phyloP scores from a whole-genome alignment of 2,797 vertebrate genomes.

The Spheniscus humboldti region DNA sequence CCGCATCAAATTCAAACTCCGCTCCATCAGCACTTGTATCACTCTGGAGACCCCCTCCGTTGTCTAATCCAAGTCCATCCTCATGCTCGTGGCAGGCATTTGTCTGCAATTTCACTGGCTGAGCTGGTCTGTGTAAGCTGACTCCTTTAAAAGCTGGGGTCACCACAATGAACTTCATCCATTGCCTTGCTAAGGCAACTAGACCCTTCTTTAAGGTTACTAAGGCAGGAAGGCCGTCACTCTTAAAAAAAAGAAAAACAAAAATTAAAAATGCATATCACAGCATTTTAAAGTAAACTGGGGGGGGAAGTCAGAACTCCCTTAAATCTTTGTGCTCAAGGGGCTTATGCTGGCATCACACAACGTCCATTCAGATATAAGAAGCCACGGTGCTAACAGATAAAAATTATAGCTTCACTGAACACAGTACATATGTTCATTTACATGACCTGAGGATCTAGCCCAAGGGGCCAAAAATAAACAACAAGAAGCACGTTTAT shows the following conservation, averaged over 20 bases:
- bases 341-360: neutral
- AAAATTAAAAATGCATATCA: neutral
- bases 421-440: neutral
- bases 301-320: neutral
- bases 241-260: constrained; percentile 71
- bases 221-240: constrained; percentile 93
- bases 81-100: constrained; percentile 71
- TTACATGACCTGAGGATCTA: neutral
- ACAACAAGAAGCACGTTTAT: neutral
- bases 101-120: constrained; percentile 82
- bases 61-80: constrained; percentile 82
- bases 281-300: neutral
- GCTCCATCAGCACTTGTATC: constrained; percentile 97
- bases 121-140: constrained; percentile 86
- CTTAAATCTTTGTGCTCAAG: neutral
- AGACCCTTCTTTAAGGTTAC: constrained; percentile 97
- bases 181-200: constrained; percentile 95
- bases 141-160: constrained; percentile 97
- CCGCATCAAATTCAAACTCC: constrained; percentile 97
- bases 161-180: constrained; percentile 99
- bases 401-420: neutral
- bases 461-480: neutral
- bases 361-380: neutral
- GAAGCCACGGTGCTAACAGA: neutral
- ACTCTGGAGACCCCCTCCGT: constrained; percentile 88